Evolutionary conservation across 2,888 invertebrate genomes (phyloP).

Genomic region (Drosophila fungiperda): DNA sequence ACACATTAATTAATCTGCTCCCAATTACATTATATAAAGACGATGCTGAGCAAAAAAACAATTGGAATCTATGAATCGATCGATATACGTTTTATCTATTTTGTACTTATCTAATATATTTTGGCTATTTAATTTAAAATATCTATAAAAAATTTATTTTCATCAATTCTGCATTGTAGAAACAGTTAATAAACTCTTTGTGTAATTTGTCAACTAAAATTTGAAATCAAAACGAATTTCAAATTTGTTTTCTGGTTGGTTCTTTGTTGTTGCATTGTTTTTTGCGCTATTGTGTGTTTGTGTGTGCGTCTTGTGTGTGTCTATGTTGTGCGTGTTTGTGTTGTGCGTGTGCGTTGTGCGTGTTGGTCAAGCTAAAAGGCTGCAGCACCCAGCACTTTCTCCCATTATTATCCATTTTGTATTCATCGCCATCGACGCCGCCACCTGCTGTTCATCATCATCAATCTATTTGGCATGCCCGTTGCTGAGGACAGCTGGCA

Average conservation of each 20-base stretch:
- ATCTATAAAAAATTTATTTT: slow-evolving; percentile 21
- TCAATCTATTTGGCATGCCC: slow-evolving; percentile 84
- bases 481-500: slow-evolving; percentile 85
- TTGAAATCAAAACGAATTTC: slow-evolving; percentile 25
- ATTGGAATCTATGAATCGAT: slow-evolving; percentile 24
- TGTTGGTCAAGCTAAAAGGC: background rate
- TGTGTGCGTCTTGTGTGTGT: slow-evolving; percentile 6
- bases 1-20: slow-evolving; percentile 11
- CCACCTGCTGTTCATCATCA: background rate
- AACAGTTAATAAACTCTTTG: slow-evolving; percentile 21
- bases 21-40: slow-evolving; percentile 19
- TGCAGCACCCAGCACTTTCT: slow-evolving; percentile 5
- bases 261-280: slow-evolving; percentile 3
- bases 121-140: slow-evolving; percentile 33
- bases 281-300: slow-evolving; percentile 4
- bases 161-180: slow-evolving; percentile 27
- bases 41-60: slow-evolving; percentile 36
- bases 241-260: background rate
- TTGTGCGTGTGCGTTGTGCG: slow-evolving; percentile 1
- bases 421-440: background rate
- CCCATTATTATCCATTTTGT: background rate
- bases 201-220: slow-evolving; percentile 9
- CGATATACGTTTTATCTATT: slow-evolving; percentile 14
- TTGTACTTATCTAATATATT: slow-evolving; percentile 25
- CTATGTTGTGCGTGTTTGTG: slow-evolving; percentile 9